phyloP scores from a whole-genome alignment of 2,113 vertebrate genomes.

The Malurus melanocephalus region DNA sequence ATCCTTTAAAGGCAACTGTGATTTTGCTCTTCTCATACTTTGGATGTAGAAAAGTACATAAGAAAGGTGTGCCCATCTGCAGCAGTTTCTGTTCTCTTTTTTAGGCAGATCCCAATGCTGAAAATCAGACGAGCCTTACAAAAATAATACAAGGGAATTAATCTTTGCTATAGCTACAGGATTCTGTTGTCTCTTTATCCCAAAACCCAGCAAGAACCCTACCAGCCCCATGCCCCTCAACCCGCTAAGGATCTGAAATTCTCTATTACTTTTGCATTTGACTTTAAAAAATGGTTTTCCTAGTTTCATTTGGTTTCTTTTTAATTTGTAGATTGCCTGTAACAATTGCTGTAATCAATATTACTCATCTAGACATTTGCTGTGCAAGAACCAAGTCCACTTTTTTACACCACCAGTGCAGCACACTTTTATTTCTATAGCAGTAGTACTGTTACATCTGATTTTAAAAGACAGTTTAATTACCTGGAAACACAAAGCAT shows the following conservation, averaged over 20 bases:
- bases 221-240: background rate
- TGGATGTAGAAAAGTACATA: background rate
- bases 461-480: background rate
- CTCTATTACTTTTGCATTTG: background rate
- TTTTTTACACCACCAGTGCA: background rate
- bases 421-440: constrained; percentile 12
- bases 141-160: background rate
- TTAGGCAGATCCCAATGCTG: background rate
- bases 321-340: background rate
- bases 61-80: background rate
- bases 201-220: background rate
- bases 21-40: background rate
- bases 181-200: background rate
- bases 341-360: background rate
- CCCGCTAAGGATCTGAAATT: background rate
- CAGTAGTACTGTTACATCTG: background rate
- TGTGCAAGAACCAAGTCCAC: background rate
- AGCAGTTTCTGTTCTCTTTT: background rate
- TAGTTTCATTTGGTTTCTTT: background rate
- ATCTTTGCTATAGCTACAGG: background rate
- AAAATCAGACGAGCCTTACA: background rate
- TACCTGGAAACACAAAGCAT: background rate
- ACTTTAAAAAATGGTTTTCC: background rate
- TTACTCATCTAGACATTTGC: background rate
- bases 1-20: background rate